Evolutionary conservation across 2,113 vertebrate species (phyloP), one percentile per base, ranked within the genome.

Genomic region (Artemisiospiza belli): DNA sequence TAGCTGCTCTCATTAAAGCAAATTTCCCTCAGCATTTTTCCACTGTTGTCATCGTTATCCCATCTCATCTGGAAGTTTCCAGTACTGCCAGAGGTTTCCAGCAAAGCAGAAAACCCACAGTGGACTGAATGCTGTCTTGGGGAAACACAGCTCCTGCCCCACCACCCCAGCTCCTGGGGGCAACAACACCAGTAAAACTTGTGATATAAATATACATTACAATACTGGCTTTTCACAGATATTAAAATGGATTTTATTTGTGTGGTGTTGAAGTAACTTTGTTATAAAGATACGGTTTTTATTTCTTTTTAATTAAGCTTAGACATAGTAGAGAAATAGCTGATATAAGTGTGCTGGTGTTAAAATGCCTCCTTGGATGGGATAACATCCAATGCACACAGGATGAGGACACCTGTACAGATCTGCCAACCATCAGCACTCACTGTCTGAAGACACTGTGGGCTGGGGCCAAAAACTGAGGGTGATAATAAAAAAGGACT

Each of bases 51-150:
- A 51, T 37, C 11, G 0, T 80, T 66, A 83, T 47, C 19, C 30
- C 49, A 28, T 22, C 75, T 87, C 35, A 33, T 25, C 59, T 41
- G 24, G 30, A 90, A 57, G 57, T 24, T 83, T 55, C 51, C 68
- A 49, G 27, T 7, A 35, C 18, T 43, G 39, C 47, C 68, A 62
- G 69, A n/a, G 35, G 31, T 74, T 57, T 27, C 57, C 43, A 66
- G 44, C 37, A 52, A n/a, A 83, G 43, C 28, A 87, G 69, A 64
- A 54, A 43, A 5, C 35, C 57, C 24, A 1, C 0, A 0, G 10
- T 1, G n/a, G 18, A 0, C 52, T 10, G 7, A 47, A 17, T 0
- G 0, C 52, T 14, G 7, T 54, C 19, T 69, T 44, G 44, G 62
- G 44, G 64, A 86, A 78, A 23, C 37, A 2, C 20, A n/a, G 39